Evolutionary conservation across 2,888 invertebrate genomes (phyloP).

Genomic region (Drosophila borborema): DNA sequence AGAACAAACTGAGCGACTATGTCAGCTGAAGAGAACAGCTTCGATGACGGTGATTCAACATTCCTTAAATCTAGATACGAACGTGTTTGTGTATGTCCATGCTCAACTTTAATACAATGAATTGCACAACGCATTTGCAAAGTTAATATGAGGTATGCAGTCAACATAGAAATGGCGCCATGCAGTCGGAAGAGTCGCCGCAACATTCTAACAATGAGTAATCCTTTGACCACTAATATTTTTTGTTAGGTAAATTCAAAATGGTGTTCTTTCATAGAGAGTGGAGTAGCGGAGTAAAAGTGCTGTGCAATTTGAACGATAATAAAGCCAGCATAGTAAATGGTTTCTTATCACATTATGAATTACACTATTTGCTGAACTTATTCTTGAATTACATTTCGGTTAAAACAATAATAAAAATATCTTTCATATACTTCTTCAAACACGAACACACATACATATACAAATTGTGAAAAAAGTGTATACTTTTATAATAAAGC

Average conservation of each 20-base stretch:
- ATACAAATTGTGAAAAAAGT: conserved; percentile 40
- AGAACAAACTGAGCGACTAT: conserved; percentile 83
- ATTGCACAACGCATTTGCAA: conserved; percentile 5
- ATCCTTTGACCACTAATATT: conserved; percentile 8
- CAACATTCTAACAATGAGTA: conserved; percentile 31
- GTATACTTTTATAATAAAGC: conserved; percentile 44
- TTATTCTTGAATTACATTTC: conserved; percentile 16
- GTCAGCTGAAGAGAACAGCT: conserved; percentile 64
- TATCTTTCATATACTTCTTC: conserved; percentile 7
- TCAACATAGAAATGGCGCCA: conserved; percentile 5
- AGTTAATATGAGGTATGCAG: conserved; percentile 1
- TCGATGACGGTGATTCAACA: not conserved
- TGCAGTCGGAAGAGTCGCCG: conserved; percentile 2
- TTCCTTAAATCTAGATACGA: conserved; percentile 8
- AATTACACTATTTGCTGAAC: conserved; percentile 1
- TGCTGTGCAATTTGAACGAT: conserved; percentile 20
- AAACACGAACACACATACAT: conserved; percentile 16
- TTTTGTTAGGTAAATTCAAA: conserved; percentile 22
- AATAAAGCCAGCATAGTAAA: conserved; percentile 17
- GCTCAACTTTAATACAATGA: conserved; percentile 13
- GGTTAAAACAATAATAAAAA: conserved; percentile 14
- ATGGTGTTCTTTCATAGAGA: conserved; percentile 32
- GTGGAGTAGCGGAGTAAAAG: not conserved
- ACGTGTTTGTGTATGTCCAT: not conserved
- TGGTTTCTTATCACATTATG: conserved; percentile 29